Conservation (phyloP, 1,140 invertebrate genomes). For the Brachionus calyciflorus region DNA sequence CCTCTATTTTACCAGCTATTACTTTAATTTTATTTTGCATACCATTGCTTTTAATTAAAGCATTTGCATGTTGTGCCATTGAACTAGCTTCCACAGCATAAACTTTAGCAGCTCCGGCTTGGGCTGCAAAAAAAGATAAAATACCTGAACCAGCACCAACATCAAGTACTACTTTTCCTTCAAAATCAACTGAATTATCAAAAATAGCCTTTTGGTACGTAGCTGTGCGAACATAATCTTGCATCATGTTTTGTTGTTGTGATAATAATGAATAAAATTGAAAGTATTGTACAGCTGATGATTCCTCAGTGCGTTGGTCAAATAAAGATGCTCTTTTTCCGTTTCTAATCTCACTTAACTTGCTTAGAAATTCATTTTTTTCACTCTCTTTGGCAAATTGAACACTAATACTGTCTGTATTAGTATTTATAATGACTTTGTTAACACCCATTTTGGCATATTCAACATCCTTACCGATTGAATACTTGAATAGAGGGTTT, state of each 20-base stretch:
- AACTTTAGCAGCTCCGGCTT: slow-evolving; percentile 91
- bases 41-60: slow-evolving; percentile 83
- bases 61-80: slow-evolving; percentile 93
- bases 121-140: slow-evolving; percentile 93
- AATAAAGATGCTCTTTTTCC: slow-evolving; percentile 67
- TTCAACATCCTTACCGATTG: slow-evolving; percentile 8
- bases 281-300: slow-evolving; percentile 92
- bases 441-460: slow-evolving; percentile 18
- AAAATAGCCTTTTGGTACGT: slow-evolving; percentile 96
- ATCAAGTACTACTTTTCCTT: slow-evolving; percentile 75
- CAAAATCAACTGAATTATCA: slow-evolving; percentile 86
- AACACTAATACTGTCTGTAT: slow-evolving; percentile 1
- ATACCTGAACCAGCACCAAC: slow-evolving; percentile 84
- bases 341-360: slow-evolving; percentile 8
- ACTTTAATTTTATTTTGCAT: slow-evolving; percentile 70
- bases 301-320: slow-evolving; percentile 91
- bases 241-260: slow-evolving; percentile 99
- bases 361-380: slow-evolving; percentile 6
- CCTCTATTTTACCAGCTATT: slow-evolving; percentile 96
- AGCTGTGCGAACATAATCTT: slow-evolving; percentile 93
- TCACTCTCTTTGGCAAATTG: slow-evolving; percentile 13
- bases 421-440: slow-evolving; percentile 37
- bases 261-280: slow-evolving; percentile 95
- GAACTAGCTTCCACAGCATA: slow-evolving; percentile 97
- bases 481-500: not conserved